Conservation (phyloP, 2,797 vertebrate genomes). For the Ctenochaetus hawaiiensis region DNA sequence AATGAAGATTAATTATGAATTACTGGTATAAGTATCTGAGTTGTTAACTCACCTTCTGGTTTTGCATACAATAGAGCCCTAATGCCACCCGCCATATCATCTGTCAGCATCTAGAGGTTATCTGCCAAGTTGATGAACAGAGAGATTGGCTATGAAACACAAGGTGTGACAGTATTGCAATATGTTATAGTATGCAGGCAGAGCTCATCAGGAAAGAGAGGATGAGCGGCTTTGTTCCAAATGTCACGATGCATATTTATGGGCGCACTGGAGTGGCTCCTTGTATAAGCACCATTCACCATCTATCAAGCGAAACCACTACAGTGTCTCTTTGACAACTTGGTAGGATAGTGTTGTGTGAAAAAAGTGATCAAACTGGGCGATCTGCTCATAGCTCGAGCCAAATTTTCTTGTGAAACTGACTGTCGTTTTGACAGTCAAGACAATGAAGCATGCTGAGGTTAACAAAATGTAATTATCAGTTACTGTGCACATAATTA, state of each 20-base stretch:
- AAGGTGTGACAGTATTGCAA: conserved; percentile 87
- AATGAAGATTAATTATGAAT: conserved; percentile 71
- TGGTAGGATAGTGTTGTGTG: conserved; percentile 70
- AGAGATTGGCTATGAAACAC: conserved; percentile 86
- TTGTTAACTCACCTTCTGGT: conserved; percentile 61
- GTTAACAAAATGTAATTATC: conserved; percentile 62
- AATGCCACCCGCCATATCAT: conserved; percentile 76
- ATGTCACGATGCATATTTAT: conserved; percentile 93
- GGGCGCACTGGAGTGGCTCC: conserved; percentile 83
- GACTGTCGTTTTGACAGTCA: conserved; percentile 50
- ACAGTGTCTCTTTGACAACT: conserved; percentile 81
- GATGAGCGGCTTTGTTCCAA: conserved; percentile 89
- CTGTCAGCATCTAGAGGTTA: conserved; percentile 85
- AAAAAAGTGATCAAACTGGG: conserved; percentile 74
- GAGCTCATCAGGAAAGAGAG: conserved; percentile 88
- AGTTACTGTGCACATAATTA: conserved; percentile 34
- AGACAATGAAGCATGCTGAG: conserved; percentile 52
- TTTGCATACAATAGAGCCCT: conserved; percentile 74
- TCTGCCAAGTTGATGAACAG: conserved; percentile 86
- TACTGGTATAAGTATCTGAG: conserved; percentile 52
- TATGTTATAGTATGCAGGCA: conserved; percentile 85
- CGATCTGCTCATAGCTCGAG: conserved; percentile 61
- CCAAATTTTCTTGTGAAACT: conserved; percentile 64
- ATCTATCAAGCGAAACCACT: conserved; percentile 85
- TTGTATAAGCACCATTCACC: conserved; percentile 87